Percentiles rank a stretch among this genome's conserved stretches.
Evolutionary conservation across 2,888 invertebrate species (phyloP).

Genomic region (Tricholauxania praeusta): DNA sequence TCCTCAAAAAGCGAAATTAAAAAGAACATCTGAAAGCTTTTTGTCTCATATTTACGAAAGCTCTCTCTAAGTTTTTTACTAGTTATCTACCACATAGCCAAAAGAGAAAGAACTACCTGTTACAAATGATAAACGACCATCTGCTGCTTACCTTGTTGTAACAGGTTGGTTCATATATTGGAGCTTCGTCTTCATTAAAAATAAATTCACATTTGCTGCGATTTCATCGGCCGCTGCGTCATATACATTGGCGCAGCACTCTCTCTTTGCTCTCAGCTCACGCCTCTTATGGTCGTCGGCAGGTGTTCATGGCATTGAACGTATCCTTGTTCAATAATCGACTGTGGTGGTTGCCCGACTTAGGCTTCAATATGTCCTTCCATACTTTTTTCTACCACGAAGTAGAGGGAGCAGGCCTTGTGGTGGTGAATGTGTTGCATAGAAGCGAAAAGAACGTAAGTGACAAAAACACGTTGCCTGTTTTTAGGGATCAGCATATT

Average conservation of each 20-base stretch:
- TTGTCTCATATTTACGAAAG: no score
- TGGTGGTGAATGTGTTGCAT: not conserved
- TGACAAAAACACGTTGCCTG: not conserved
- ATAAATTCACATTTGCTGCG: not conserved
- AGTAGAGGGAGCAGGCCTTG: not conserved
- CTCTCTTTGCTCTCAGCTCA: not conserved
- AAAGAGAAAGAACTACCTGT: slow-evolving; percentile 41
- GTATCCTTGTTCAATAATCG: slow-evolving; percentile 34
- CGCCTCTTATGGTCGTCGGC: not conserved
- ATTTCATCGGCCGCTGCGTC: not conserved
- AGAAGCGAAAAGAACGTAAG: not conserved
- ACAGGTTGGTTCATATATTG: slow-evolving; percentile 40
- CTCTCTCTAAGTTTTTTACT: no score
- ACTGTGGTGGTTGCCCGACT: not conserved
- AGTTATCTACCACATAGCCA: no score
- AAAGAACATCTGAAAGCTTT: no score
- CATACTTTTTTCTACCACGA: not conserved
- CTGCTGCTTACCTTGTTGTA: slow-evolving; percentile 36
- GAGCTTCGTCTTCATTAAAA: not conserved
- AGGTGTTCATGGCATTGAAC: slow-evolving; percentile 36
- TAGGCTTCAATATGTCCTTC: slow-evolving; percentile 7
- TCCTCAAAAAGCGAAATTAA: no score
- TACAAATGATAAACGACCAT: slow-evolving; percentile 39
- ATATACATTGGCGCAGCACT: not conserved
- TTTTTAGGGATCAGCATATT: slow-evolving; percentile 1